Conservation (phyloP, 1,140 invertebrate genomes). For the Rhagoletis pomonella region DNA sequence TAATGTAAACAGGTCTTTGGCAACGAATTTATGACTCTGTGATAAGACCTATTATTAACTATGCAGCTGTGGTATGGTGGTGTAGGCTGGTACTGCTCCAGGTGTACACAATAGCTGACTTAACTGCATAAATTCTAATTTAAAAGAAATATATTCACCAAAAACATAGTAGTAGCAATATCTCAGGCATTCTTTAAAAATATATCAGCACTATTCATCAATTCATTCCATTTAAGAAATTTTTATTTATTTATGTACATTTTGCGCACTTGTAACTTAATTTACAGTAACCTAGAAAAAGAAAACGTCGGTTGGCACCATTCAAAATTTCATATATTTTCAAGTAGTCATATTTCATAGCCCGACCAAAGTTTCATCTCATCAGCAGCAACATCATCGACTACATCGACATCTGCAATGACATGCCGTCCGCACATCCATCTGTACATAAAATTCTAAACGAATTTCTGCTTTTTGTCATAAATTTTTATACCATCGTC, state of each 20-base stretch:
- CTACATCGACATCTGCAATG: background rate
- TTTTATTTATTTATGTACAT: background rate
- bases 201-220: background rate
- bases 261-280: background rate
- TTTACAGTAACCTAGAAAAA: background rate
- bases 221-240: background rate
- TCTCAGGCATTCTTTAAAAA: background rate
- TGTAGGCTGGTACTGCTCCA: no score
- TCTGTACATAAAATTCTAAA: slow-evolving; percentile 5
- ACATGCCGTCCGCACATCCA: background rate
- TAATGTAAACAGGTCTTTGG: no score
- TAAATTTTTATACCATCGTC: slow-evolving; percentile 24
- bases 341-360: background rate
- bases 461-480: slow-evolving; percentile 31
- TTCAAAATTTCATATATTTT: background rate
- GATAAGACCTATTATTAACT: no score
- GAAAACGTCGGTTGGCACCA: background rate
- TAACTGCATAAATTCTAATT: no score
- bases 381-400: background rate
- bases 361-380: background rate
- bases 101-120: no score
- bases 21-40: no score
- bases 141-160: no score
- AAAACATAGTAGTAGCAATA: no score
- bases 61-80: no score